Percentiles rank a stretch among this genome's conserved stretches.
Evolutionary conservation across 1,140 invertebrate species (phyloP).

Genomic region (Globodera rostochiensis): DNA sequence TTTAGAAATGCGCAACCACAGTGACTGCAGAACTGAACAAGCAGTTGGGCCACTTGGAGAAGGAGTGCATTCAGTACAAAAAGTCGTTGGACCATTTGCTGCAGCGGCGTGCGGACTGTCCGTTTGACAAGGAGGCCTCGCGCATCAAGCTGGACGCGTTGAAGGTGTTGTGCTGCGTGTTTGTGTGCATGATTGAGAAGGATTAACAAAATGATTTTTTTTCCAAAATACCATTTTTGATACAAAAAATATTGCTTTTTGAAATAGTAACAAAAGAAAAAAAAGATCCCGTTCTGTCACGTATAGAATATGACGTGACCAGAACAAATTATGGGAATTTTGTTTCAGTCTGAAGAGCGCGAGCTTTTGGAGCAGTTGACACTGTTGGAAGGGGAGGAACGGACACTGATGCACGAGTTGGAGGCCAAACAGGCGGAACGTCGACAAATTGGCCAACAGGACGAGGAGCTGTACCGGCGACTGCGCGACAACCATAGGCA

Average conservation of each 20-base stretch:
- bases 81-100: conserved; percentile 55
- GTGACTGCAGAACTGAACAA: conserved; percentile 86
- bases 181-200: neutral
- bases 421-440: conserved; percentile 44
- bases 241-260: neutral
- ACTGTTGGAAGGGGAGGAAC: conserved; percentile 43
- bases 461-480: conserved; percentile 47
- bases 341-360: conserved; percentile 51
- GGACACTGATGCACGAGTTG: conserved; percentile 37
- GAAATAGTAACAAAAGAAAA: neutral
- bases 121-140: conserved; percentile 39
- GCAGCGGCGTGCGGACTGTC: conserved; percentile 18
- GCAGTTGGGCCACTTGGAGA: conserved; percentile 81
- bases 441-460: conserved; percentile 37
- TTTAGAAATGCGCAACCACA: conserved; percentile 85
- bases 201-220: neutral
- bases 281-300: neutral
- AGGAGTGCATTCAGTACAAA: conserved; percentile 84
- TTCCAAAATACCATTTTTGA: neutral
- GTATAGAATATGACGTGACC: neutral
- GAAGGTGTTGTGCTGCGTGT: conserved; percentile 38
- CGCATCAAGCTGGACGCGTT: conserved; percentile 42
- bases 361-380: conserved; percentile 42
- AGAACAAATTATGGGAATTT: conserved; percentile 3
- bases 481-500: conserved; percentile 58